These are phyloP conservation scores for Pomatorhinus ruficollis DNA, from an alignment of 2,113 vertebrate species.

Conservation along the genomic window DNA sequence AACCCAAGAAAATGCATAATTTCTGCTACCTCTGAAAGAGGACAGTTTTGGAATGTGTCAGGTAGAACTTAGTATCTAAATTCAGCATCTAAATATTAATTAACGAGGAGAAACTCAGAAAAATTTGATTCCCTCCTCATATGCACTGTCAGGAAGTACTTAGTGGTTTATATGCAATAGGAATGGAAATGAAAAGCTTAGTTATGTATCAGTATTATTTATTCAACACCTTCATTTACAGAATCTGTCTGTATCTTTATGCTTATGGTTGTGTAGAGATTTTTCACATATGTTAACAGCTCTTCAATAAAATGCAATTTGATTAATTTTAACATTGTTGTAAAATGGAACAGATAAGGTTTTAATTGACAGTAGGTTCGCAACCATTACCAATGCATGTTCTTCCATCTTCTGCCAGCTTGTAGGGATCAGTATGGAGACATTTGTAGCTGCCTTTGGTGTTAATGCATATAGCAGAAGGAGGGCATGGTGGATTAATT, in stretches of 20 bases:
- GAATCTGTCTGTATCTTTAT: not conserved
- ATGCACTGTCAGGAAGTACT: not conserved
- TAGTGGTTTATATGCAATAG: not conserved
- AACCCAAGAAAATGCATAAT: not conserved
- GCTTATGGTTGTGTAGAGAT: not conserved
- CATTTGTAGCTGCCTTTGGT: constrained; percentile 73
- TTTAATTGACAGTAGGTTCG: not conserved
- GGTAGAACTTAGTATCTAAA: not conserved
- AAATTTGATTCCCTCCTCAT: not conserved
- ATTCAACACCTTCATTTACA: not conserved
- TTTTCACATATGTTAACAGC: not conserved
- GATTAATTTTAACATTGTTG: not conserved
- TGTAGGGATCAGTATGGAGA: constrained; percentile 44
- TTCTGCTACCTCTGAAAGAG: not conserved
- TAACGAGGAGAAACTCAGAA: not conserved
- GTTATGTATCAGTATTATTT: not conserved
- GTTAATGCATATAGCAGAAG: constrained; percentile 72
- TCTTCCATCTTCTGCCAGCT: constrained; percentile 63
- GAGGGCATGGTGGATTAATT: constrained; percentile 62
- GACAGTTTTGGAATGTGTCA: not conserved
- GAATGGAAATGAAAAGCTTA: not conserved
- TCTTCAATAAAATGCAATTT: not conserved
- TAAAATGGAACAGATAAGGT: not conserved
- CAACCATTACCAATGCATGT: constrained; percentile 60
- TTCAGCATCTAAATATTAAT: too few species aligned